Evolutionary conservation across 2,888 invertebrate species (phyloP).

Genomic region (Drosophila helvetica): DNA sequence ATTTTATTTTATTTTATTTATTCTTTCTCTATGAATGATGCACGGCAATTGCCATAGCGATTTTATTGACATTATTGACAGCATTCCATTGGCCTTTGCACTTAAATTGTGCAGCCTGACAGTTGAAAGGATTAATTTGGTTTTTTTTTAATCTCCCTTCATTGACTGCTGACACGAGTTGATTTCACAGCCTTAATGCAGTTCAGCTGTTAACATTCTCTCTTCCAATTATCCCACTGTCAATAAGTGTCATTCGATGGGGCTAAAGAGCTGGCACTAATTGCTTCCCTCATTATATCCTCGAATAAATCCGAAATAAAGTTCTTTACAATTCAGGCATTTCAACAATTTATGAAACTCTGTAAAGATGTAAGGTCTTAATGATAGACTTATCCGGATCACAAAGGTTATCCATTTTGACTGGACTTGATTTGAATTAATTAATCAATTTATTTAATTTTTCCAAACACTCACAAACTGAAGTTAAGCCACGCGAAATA

Average conservation of each 20-base stretch:
- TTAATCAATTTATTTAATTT: no score
- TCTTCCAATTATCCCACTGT: constrained; percentile 27
- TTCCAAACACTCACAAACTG: no score
- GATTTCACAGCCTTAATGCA: constrained; percentile 31
- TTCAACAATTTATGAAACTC: not conserved
- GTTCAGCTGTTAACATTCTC: constrained; percentile 25
- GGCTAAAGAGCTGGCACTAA: constrained; percentile 7
- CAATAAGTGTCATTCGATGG: constrained; percentile 18
- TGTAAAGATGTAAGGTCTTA: no score
- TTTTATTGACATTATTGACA: constrained; percentile 17
- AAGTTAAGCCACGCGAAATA: no score
- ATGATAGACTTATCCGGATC: no score
- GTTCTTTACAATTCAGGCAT: not conserved
- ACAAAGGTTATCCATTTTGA: no score
- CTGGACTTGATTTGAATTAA: no score
- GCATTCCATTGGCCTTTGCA: constrained; percentile 12
- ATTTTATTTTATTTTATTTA: not conserved
- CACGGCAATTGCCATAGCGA: not conserved
- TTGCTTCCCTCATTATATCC: not conserved
- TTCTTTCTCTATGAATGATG: not conserved
- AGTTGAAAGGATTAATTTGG: constrained; percentile 30
- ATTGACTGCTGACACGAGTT: constrained; percentile 30
- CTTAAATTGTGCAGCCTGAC: constrained; percentile 25
- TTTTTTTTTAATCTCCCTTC: constrained; percentile 18
- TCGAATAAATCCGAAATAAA: not conserved